Conservation (phyloP, 2,888 invertebrate genomes). For the Acanthosoma haemorrhoidale region DNA sequence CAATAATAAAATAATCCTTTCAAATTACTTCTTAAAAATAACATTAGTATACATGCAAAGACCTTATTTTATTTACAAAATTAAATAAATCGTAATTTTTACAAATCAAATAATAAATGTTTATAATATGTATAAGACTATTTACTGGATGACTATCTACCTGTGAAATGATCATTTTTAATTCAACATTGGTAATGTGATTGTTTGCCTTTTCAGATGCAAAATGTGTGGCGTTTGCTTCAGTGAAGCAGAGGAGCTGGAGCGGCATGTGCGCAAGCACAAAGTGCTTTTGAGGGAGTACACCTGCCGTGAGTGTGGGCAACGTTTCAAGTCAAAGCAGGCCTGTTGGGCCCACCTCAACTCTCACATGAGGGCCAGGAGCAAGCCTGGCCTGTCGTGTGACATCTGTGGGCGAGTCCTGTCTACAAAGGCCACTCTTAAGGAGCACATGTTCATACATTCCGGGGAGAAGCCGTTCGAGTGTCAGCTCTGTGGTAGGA, state of each 20-base stretch:
- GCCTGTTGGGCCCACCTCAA: conserved; percentile 40
- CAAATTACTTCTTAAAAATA: no score
- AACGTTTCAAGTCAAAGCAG: conserved; percentile 42
- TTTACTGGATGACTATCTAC: no score
- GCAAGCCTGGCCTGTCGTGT: conserved; percentile 32
- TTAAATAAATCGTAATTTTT: no score
- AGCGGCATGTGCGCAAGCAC: conserved; percentile 33
- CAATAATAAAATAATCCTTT: no score
- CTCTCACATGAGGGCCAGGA: conserved; percentile 35
- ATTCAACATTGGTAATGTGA: no score
- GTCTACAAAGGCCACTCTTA: conserved; percentile 38
- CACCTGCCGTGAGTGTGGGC: conserved; percentile 43
- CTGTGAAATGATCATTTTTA: no score
- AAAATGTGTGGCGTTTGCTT: conserved; percentile 32
- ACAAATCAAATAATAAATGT: no score
- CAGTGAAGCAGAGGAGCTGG: conserved; percentile 30
- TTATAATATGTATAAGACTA: no score
- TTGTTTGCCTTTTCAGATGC: conserved; percentile 27
- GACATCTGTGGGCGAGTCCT: conserved; percentile 38
- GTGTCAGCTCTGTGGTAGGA: conserved; percentile 39
- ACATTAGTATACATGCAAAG: no score
- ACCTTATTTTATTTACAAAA: no score
- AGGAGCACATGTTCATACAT: conserved; percentile 40
- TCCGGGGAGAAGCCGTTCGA: conserved; percentile 41
- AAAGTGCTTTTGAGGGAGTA: conserved; percentile 30